Evolutionary conservation across 92 coral and sea anemone genomes (phyloP), one percentile per base, ranked within the genome.

Genomic region (Bergia sp.): DNA sequence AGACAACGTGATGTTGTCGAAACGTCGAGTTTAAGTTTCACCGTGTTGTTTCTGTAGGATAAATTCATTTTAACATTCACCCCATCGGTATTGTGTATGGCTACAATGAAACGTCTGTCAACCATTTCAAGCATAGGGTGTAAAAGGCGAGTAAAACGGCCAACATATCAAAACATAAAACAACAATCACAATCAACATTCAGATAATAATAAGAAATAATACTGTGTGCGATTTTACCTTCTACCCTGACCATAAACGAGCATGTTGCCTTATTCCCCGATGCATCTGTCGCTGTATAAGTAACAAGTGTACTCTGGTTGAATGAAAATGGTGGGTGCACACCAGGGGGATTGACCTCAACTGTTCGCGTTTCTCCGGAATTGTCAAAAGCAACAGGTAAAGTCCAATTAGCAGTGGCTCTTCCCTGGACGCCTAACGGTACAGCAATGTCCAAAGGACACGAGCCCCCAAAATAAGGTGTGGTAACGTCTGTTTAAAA

Each of bases 401-500:
- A 13, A 57, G 89, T 90, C 92, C 94, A 92, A 58, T 92, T 92
- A 40, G 85, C 92, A 13, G 53, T 41, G 37, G 91, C 87, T 38
- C 61, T 37, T 7, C 91, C 74, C 13, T 89, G 76, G 9, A 37
- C 41, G n/a, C 82, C 76, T 4, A 90, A 71, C 40, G 88, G 82
- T 72, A 84, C 82, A 8, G 89, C 78, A 71, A 92, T 92, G 45
- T 92, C 92, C 6, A 73, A 81, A 5, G 94, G 94, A 74, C 94
- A 92, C 38, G 92, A 87, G 77, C 79, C 82, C 18, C 39, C 40
- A 11, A 92, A 90, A 1, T 66, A 73, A 5, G 94, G 94, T 2
- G 91, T 73, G 0, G 92, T 81, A 44, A 69, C 18, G 44, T 73
- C 77, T 73, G 77, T 37, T 36, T 38, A 9, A 10, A 10, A 73